Base-by-base conservation (phyloP, 37 sponge, comb jelly and placozoan species). In the Petrosia ficiformis region DNA sequence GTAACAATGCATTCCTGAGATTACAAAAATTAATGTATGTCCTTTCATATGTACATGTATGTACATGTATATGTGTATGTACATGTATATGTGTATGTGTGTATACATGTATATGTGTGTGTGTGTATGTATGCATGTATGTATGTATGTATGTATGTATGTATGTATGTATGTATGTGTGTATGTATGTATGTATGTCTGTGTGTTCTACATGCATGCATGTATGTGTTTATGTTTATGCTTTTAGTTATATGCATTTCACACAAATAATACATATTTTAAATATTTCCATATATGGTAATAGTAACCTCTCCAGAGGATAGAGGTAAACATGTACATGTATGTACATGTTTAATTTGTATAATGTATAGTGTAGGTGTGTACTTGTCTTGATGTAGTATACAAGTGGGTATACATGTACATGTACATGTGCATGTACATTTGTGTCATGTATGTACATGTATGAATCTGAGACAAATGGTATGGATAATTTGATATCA, bases 41-140 rank as follows among this genome's bases (percentile, higher is more conserved):
- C n/a, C n/a, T n/a, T n/a, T n/a, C n/a, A n/a, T n/a, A n/a, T n/a
- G n/a, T n/a, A n/a, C n/a, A n/a, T n/a, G 63, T 39, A 26, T n/a
- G 28, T 39, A 34, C 41, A 59, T 61, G 65, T 76, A 44, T 24
- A 40, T 76, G 76, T 60, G 29, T 60, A 41, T 77, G 40, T 64
- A 26, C 25, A 39, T 65, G 44, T 39, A 65, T 35, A 63, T 3
- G 32, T 48, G 54, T 48, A 57, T 70, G 36, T 34, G 58, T 35
- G 70, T 57, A 35, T 56, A 33, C 31, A 37, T 26, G 36, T 56
- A 38, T 57, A 31, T 57, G 57, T 25, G 72, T 80, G 65, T 80
- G 65, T 80, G 81, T 71, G 81, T 72, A 73, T 63, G 66, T 64
- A 54, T 59, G 73, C 42, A 67, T 81, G 74, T 63, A 56, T 72